Evolutionary conservation across 1,140 invertebrate genomes (phyloP), one percentile per base, ranked within the genome.

Genomic region (Drosophila nikananu): DNA sequence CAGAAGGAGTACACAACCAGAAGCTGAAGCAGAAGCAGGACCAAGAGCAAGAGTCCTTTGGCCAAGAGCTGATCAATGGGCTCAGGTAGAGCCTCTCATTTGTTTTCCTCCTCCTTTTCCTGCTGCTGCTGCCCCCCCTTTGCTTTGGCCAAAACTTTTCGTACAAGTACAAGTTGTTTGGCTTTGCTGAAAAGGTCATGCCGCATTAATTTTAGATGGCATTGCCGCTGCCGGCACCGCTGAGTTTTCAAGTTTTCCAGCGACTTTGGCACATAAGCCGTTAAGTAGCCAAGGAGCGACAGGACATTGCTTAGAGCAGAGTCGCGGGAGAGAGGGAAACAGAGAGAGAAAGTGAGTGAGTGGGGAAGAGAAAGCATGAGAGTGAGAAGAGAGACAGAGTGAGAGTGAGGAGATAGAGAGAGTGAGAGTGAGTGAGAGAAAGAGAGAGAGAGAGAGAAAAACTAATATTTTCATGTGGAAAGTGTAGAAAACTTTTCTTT

Each of bases 121-220:
- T 3, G 17, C 15, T n/a, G 3, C 35, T 13, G 4, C 35, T 37
- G 9, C 49, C 17, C 9, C 25, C 1, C 21, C 30, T n/a, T n/a
- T n/a, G n/a, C 48, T 78, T 63, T 66, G 57, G 35, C 25, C 41
- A 52, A 76, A 86, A 83, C 46, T 80, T 86, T 79, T 63, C 32
- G 66, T 55, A 80, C 76, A 87, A 83, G 71, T 87, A 80, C 76
- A 87, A 83, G 71, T 87, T 79, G 62, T 74, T 86, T 80, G 66
- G 71, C 70, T 72, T 61, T 54, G 44, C 41, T 49, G 54, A 41
- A 80, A 73, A 83, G 83, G 84, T 74, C 72, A 89, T 52, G 80
- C 35, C 77, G 80, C 80, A 86, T 83, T 68, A 61, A 86, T 83
- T 77, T 83, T 83, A 80, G 64, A 89, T 89, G 83, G 66, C 80